Evolutionary conservation across 2,888 invertebrate species (phyloP), one percentile per base, ranked within the genome.

Genomic region (Eupithecia tripunctaria): DNA sequence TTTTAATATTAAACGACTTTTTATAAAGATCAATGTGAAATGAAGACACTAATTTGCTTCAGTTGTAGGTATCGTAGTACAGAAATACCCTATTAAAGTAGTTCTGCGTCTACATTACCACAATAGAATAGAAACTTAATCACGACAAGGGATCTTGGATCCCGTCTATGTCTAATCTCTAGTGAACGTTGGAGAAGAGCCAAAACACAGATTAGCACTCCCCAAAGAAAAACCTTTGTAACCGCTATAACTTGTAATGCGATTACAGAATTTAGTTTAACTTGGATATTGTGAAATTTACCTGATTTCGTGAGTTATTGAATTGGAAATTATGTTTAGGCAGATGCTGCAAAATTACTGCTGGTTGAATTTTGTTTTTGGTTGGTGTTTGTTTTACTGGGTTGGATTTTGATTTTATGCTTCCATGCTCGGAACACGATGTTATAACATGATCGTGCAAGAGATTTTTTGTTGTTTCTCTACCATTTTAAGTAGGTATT

Each of bases 191-290:
- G 91, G 91, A 87, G 75, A 72, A 68, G 76, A 80, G 90, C 91
- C 91, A 92, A 89, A 86, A 85, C 80, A 86, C 82, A 89, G 91
- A 91, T 92, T 90, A 91, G 83, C 85, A 85, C 82, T 82, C 82
- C 82, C 83, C 80, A 76, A 85, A 88, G 87, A 86, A 86, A 63
- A 84, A 85, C 87, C 88, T 86, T 88, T 88, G 83, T 83, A 79
- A 80, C 80, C 76, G 81, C 75, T 79, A 76, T 81, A 85, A 80
- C 77, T 79, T 79, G 73, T 74, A 79, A 79, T 79, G 80, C 74
- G 76, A 75, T 79, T 74, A 69, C 72, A 70, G 71, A 68, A 76
- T 79, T 78, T 68, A 77, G 76, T 73, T 75, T 51, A 74, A 73
- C 63, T 67, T 38, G 64, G 25, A 25, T 41, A 36, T 38, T 64